Evolutionary conservation across 2,797 vertebrate genomes (phyloP).

Genomic region (Rhabdomys pumilio): DNA sequence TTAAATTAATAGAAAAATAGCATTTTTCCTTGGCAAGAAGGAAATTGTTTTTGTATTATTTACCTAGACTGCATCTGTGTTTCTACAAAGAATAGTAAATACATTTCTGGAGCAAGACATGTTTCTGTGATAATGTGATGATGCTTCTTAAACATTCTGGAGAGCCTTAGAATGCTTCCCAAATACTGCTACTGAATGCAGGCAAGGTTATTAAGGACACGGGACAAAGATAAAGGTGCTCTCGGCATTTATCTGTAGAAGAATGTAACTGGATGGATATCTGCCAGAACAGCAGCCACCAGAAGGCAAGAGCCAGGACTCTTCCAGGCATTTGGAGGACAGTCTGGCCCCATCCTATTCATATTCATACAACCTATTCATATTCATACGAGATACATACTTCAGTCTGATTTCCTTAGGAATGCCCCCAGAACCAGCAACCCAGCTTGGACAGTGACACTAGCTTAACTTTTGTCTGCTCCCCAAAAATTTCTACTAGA

Average conservation of each 20-base stretch:
- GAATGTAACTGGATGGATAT: neutral
- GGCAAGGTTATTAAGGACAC: constrained; percentile 43
- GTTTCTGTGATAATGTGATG: constrained; percentile 83
- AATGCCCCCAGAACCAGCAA: neutral
- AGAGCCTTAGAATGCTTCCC: constrained; percentile 75
- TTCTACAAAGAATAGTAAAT: constrained; percentile 86
- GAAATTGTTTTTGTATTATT: constrained; percentile 86
- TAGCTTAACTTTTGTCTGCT: neutral
- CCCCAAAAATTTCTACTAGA: neutral
- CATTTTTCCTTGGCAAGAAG: constrained; percentile 81
- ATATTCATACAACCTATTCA: no score
- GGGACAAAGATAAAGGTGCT: constrained; percentile 35
- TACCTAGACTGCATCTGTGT: constrained; percentile 83
- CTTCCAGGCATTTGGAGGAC: neutral
- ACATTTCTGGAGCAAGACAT: constrained; percentile 84
- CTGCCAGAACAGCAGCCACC: neutral
- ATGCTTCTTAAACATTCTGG: constrained; percentile 74
- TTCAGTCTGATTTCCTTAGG: neutral
- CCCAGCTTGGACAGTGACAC: neutral
- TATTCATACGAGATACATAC: no score
- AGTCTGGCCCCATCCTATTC: neutral
- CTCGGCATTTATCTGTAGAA: constrained; percentile 15
- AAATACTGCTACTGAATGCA: constrained; percentile 52
- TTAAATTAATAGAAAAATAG: constrained; percentile 84
- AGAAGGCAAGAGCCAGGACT: constrained; percentile 12